phyloP scores from a whole-genome alignment of 1,140 invertebrate species.

The Plectrocnemia conspersa region DNA sequence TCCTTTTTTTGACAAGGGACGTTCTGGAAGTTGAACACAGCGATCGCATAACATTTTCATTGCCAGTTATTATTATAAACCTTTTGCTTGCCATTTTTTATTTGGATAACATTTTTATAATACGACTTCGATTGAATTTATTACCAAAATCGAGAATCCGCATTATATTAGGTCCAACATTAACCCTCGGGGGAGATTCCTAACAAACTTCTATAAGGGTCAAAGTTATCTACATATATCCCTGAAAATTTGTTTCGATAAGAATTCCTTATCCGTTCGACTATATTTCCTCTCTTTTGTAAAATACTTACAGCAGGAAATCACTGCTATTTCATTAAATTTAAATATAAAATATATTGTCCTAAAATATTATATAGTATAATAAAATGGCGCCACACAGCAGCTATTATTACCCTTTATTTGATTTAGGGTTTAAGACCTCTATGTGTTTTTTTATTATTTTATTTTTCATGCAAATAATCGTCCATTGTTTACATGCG shows the following conservation, averaged over 20 bases:
- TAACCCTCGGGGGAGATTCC: neutral
- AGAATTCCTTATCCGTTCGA: too few species aligned
- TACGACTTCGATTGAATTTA: too few species aligned
- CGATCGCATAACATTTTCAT: too few species aligned
- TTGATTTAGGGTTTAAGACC: conserved; percentile 6
- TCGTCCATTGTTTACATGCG: neutral
- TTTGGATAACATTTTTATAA: too few species aligned
- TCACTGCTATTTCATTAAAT: too few species aligned
- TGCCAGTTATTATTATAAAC: conserved; percentile 11
- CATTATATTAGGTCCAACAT: neutral
- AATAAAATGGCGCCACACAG: neutral
- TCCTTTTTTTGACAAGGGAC: conserved; percentile 20
- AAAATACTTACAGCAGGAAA: too few species aligned
- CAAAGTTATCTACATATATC: conserved; percentile 3
- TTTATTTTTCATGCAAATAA: neutral
- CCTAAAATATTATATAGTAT: neutral
- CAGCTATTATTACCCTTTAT: conserved; percentile 8
- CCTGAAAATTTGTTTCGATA: too few species aligned
- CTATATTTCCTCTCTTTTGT: too few species aligned
- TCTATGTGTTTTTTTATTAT: neutral
- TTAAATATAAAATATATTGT: too few species aligned
- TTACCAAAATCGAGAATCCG: neutral
- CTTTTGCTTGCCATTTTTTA: too few species aligned
- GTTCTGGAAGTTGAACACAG: too few species aligned
- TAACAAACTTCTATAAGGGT: neutral